These are phyloP conservation scores for Lepilemur septentrionalis DNA, from an alignment of 2,797 vertebrate species.

Conservation along the genomic window DNA sequence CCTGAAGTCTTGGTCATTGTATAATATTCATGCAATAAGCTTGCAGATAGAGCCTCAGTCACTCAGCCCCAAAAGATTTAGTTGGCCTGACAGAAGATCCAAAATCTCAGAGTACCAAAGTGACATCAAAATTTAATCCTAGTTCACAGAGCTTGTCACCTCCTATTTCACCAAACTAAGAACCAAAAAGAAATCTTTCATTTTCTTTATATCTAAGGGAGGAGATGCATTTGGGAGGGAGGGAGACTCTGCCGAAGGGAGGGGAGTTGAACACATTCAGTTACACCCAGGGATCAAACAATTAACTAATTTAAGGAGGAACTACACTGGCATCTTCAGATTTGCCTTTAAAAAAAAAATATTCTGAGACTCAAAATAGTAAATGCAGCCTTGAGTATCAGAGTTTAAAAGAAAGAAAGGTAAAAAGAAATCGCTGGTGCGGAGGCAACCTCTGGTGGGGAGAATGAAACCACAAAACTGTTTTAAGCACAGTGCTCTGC, in stretches of 20 bases:
- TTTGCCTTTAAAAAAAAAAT: neutral
- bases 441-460: neutral
- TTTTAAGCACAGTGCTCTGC: constrained; percentile 9
- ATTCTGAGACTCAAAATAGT: constrained; percentile 30
- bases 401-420: constrained; percentile 61
- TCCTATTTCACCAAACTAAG: neutral
- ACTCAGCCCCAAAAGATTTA: neutral
- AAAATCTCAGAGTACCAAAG: neutral
- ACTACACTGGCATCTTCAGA: neutral
- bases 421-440: constrained; percentile 34
- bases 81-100: neutral
- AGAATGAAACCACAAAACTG: constrained; percentile 41
- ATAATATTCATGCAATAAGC: neutral
- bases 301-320: neutral
- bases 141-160: neutral
- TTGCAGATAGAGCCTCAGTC: neutral
- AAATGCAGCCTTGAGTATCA: neutral
- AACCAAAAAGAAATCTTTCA: neutral
- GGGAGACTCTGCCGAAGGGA: neutral
- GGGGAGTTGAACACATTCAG: neutral
- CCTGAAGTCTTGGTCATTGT: neutral
- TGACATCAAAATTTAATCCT: neutral
- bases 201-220: neutral
- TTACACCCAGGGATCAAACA: neutral
- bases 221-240: neutral